A percentile compares a stretch with the other conserved stretches of the same genome.
These are phyloP conservation scores for Aleiodes sp. DNA, from an alignment of 1,140 invertebrate species.

Conservation along the genomic window DNA sequence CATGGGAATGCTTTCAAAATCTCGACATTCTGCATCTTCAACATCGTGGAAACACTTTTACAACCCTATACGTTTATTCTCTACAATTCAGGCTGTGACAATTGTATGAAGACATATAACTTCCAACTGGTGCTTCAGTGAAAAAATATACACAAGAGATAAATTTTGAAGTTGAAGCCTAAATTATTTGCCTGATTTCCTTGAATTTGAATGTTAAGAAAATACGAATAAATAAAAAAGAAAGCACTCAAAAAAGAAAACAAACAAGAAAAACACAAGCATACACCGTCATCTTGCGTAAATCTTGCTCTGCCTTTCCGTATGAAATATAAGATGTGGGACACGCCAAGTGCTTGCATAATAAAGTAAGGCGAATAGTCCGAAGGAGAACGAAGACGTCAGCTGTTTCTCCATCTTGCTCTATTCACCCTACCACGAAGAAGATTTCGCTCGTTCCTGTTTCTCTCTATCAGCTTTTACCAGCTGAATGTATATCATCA, in stretches of 20 bases:
- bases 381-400: conserved; percentile 14
- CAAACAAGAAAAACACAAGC: conserved; percentile 15
- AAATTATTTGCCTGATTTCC: not conserved
- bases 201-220: not conserved
- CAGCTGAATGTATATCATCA: not conserved
- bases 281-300: conserved; percentile 22
- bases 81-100: not conserved
- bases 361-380: conserved; percentile 19
- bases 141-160: too few species aligned
- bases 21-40: not conserved
- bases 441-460: not conserved
- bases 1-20: not conserved
- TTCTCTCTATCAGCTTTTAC: not conserved
- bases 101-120: too few species aligned
- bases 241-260: not conserved
- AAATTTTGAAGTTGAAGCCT: too few species aligned
- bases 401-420: conserved; percentile 5
- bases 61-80: not conserved
- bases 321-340: conserved; percentile 32
- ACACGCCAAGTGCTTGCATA: conserved; percentile 33
- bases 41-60: not conserved
- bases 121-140: too few species aligned
- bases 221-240: not conserved
- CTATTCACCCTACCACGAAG: not conserved
- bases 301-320: conserved; percentile 16